A percentile compares a stretch with the other conserved stretches of the same genome.
phyloP scores from a whole-genome alignment of 2,797 vertebrate genomes.

The Antrozous pallidus region DNA sequence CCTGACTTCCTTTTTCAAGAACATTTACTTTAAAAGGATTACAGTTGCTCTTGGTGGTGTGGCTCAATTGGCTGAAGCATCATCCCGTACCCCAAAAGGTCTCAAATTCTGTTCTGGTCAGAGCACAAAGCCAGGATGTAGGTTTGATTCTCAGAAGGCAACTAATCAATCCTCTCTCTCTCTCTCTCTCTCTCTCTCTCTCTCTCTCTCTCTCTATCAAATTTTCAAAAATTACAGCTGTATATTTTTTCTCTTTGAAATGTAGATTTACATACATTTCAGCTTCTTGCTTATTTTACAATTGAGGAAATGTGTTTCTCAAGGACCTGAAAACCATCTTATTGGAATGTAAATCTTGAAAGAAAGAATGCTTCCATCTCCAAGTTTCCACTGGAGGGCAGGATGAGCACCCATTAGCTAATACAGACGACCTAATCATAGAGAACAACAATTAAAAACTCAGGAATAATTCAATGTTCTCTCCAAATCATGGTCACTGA shows the following conservation, averaged over 20 bases:
- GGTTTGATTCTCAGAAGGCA: no score
- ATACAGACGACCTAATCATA: neutral
- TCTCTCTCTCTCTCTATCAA: no score
- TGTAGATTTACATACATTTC: neutral
- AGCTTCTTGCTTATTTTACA: neutral
- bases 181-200: no score
- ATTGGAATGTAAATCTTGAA: neutral
- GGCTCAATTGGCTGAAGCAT: no score
- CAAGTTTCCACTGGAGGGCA: neutral
- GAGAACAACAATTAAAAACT: neutral
- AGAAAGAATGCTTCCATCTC: neutral
- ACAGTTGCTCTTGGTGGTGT: no score
- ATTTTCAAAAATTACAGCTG: neutral
- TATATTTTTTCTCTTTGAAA: neutral
- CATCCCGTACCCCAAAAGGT: no score
- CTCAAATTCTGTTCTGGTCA: no score
- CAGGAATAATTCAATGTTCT: neutral
- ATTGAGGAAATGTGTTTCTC: neutral
- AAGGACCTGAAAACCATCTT: neutral
- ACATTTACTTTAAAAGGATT: neutral
- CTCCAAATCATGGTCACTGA: neutral
- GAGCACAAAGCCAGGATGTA: no score
- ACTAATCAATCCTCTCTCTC: no score
- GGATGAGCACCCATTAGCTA: neutral
- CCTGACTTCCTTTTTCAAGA: neutral